Conservation (phyloP, 30 jellyfish, hydroid and myxozoan genomes). For the Chironex yamaguchii region DNA sequence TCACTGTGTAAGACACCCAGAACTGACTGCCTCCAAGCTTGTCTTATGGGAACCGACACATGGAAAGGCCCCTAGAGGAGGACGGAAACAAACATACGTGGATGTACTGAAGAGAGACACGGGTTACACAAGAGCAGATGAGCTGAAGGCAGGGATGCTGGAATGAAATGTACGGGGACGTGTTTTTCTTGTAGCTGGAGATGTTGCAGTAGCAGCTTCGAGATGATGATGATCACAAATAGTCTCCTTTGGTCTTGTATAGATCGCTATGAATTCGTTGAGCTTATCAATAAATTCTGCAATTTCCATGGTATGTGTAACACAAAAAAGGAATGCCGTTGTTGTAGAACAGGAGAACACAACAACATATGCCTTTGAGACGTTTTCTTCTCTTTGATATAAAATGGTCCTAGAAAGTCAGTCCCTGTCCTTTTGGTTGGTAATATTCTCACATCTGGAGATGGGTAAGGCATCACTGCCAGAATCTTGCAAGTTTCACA, state of each 20-base stretch:
- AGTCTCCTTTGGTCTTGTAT: conserved; percentile 39
- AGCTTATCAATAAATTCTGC: conserved; percentile 44
- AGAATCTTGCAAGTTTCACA: conserved; percentile 49
- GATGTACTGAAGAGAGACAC: too few species aligned
- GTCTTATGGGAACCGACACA: too few species aligned
- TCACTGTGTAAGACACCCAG: too few species aligned
- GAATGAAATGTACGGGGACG: too few species aligned
- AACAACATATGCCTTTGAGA: conserved; percentile 37
- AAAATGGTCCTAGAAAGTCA: conserved; percentile 9
- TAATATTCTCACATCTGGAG: conserved; percentile 20
- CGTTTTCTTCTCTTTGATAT: background rate
- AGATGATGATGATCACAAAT: conserved; percentile 56
- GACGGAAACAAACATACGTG: too few species aligned
- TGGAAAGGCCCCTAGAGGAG: too few species aligned
- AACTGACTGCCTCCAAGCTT: too few species aligned
- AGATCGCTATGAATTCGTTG: conserved; percentile 35
- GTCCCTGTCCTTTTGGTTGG: conserved; percentile 29
- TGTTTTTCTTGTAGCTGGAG: too few species aligned
- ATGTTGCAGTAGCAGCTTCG: too few species aligned
- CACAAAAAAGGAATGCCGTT: conserved; percentile 31
- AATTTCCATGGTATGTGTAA: background rate
- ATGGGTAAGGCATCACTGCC: conserved; percentile 62
- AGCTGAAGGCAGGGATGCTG: too few species aligned
- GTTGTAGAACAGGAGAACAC: conserved; percentile 41
- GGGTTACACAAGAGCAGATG: too few species aligned